Percentiles rank a stretch among this genome's conserved stretches.
Evolutionary conservation across 92 coral and sea anemone genomes (phyloP).

Genomic region (Porites divaricata): DNA sequence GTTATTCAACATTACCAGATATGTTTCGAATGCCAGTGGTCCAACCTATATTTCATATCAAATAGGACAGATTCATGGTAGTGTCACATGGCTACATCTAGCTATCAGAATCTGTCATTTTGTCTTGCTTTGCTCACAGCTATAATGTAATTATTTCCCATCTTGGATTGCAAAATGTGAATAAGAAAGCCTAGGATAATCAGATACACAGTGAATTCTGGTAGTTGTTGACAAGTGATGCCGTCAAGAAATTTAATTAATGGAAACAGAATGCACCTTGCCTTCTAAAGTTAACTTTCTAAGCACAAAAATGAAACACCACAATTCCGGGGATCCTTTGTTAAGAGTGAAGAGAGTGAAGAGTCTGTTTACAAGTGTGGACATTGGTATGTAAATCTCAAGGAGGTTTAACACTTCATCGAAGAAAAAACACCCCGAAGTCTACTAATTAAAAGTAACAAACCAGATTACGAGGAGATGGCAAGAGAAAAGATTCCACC

Average conservation of each 20-base stretch:
- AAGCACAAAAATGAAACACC: not conserved
- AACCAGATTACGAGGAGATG: constrained; percentile 7
- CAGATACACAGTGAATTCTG: constrained; percentile 8
- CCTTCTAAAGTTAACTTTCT: constrained; percentile 30
- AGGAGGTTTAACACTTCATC: constrained; percentile 13
- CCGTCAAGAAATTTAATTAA: constrained; percentile 22
- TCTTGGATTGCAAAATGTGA: not conserved
- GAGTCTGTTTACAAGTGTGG: constrained; percentile 1
- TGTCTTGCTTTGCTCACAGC: not conserved
- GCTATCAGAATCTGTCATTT: not conserved
- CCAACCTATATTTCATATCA: too few relatives aligned
- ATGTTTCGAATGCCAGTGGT: not conserved
- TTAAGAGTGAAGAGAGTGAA: constrained; percentile 23
- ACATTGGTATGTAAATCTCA: constrained; percentile 8
- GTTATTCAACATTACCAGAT: constrained; percentile 3
- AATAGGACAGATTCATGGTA: too few relatives aligned
- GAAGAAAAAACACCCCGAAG: constrained; percentile 13
- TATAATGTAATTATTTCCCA: constrained; percentile 1
- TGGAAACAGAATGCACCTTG: constrained; percentile 21
- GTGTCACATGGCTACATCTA: not conserved
- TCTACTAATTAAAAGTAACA: constrained; percentile 16
- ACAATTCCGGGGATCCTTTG: constrained; percentile 5
- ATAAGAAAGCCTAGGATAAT: not conserved
- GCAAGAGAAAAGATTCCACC: constrained; percentile 13
- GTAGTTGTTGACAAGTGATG: constrained; percentile 28